These are phyloP conservation scores for Automeris io DNA, from an alignment of 2,888 invertebrate genomes.

Conservation along the genomic window DNA sequence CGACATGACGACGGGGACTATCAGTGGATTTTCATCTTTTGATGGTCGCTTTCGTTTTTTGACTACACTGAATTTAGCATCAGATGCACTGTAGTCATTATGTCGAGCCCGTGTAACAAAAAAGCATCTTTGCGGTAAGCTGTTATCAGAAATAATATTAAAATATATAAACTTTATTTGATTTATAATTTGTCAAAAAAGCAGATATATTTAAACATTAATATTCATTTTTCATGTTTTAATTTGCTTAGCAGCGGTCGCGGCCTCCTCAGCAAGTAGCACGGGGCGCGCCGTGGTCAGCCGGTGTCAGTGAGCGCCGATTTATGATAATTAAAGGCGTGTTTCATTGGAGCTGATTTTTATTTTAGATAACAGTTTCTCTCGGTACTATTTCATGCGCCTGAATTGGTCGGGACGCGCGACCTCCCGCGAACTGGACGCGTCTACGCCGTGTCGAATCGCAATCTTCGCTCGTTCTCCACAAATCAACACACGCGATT, in stretches of 20 bases:
- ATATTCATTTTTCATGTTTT: not conserved
- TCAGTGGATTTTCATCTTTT: too few relatives aligned
- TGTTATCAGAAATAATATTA: too few relatives aligned
- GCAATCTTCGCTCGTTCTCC: slow-evolving; percentile 53
- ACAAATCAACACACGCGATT: slow-evolving; percentile 57
- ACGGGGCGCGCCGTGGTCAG: slow-evolving; percentile 60
- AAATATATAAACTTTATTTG: too few relatives aligned
- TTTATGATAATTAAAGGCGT: slow-evolving; percentile 77
- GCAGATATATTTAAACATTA: not conserved
- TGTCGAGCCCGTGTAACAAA: too few relatives aligned
- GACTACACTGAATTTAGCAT: too few relatives aligned
- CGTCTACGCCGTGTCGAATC: slow-evolving; percentile 49
- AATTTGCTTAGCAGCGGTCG: not conserved
- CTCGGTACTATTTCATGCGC: slow-evolving; percentile 71
- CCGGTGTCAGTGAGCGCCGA: slow-evolving; percentile 64
- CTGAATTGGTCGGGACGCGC: slow-evolving; percentile 62
- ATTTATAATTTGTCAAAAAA: too few relatives aligned
- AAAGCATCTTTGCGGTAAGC: too few relatives aligned
- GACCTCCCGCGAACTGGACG: slow-evolving; percentile 60
- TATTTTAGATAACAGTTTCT: slow-evolving; percentile 72
- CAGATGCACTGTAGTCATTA: too few relatives aligned
- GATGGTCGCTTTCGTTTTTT: too few relatives aligned
- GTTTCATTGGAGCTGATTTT: slow-evolving; percentile 74
- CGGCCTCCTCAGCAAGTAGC: slow-evolving; percentile 36
- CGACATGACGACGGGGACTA: too few relatives aligned